Base-by-base conservation (phyloP, 2,888 invertebrate species). In the Encarsia formosa region DNA sequence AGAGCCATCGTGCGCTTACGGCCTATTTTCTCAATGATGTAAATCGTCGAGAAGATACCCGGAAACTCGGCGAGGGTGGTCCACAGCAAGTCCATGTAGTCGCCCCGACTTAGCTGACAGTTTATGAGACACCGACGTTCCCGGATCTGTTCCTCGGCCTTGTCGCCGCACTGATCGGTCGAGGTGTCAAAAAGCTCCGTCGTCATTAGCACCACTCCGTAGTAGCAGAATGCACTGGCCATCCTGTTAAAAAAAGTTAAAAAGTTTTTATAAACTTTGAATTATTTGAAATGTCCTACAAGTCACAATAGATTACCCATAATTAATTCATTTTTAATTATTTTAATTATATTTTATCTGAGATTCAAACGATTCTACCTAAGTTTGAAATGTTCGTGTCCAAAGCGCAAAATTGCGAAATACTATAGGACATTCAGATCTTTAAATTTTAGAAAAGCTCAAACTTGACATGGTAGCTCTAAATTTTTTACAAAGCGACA, bases 1-100 rank as follows among this genome's bases (percentile, higher is more conserved):
- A 87, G 77, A 0, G 92, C 92, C 91, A 96, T 95, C 0, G 95
- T 96, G 66, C 85, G 87, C 70, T 91, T 93, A 20, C 94, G 79
- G 9, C 95, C 96, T 66, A 90, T 86, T 72, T 84, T 85, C 73
- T 96, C 95, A 57, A 96, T 92, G 3, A 92, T 83, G 60, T 88
- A 86, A 65, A 92, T 89, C 0, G 93, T 94, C 2, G 90, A 85
- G 66, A 94, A 88, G 56, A 93, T 88, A 24, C 91, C 93, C 31
- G 95, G 96, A 75, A 96, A 95, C 76, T 96, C 95, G 0, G 95
- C 92, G 41, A 95, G 75, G 0, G 94, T 95, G 2, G 94, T 95
- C 91, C 93, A 94, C 23, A 95, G 76, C 19, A 96, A 77, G 75
- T 95, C 93, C 78, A 91, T 87, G 68, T 95, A 96, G 75, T 96